Percentiles rank a stretch among this genome's conserved stretches.
These are phyloP conservation scores for Pseudopipra pipra DNA, from an alignment of 2,113 vertebrate genomes.

Conservation along the genomic window DNA sequence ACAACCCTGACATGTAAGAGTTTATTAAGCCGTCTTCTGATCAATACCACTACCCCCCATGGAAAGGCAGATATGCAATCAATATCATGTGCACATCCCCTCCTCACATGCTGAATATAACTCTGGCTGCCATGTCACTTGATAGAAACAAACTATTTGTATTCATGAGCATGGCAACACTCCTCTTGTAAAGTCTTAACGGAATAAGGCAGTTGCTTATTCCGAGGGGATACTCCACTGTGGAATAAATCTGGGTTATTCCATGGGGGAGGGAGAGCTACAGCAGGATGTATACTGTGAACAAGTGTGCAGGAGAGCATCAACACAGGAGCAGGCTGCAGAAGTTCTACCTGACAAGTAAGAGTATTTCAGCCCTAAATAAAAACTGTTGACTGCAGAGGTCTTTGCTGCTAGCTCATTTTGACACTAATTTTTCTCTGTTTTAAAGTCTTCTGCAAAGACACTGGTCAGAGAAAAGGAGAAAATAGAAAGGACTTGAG, in stretches of 20 bases:
- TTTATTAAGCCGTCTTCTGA: slow-evolving; percentile 61
- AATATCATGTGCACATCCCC: background rate
- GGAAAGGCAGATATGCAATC: slow-evolving; percentile 19
- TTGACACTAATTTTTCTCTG: background rate
- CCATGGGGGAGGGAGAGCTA: background rate
- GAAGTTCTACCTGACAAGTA: background rate
- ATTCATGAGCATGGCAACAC: slow-evolving; percentile 6
- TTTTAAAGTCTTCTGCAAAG: background rate
- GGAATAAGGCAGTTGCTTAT: background rate
- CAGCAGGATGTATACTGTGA: background rate
- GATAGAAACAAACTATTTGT: slow-evolving; percentile 21
- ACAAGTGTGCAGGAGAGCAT: background rate
- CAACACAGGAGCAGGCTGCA: background rate
- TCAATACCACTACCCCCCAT: background rate
- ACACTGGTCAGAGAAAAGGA: background rate
- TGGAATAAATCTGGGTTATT: background rate
- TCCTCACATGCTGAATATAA: background rate
- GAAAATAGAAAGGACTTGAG: background rate
- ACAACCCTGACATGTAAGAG: background rate
- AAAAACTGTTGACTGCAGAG: background rate
- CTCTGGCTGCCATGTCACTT: slow-evolving; percentile 5
- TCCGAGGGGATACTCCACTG: background rate
- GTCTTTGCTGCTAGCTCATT: background rate
- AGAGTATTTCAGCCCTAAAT: background rate
- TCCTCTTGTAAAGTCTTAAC: background rate